Evolutionary conservation across 1,140 invertebrate species (phyloP), one percentile per base, ranked within the genome.

Genomic region (Philotrypesis tridentata): DNA sequence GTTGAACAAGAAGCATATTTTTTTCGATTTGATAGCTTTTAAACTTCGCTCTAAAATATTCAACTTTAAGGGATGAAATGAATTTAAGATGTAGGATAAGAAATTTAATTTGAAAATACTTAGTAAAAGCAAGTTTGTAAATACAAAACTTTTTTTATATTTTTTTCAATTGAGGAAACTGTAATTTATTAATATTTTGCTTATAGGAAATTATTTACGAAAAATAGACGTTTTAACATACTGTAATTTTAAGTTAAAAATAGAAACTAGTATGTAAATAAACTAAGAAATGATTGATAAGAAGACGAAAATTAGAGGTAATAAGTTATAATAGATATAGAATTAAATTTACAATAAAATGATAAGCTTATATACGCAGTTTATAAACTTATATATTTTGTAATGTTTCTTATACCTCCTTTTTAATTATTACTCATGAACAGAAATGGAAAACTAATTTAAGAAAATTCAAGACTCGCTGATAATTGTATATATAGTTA

Each of bases 311-410:
- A 73, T 55, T 77, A 82, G 74, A 77, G 55, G 27, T 82, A 78
- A 82, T 79, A 78, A 82, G 65, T 82, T 82, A 82, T 82, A 73
- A 82, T 82, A 82, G 80, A 78, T 78, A 73, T 72, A 72, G 76
- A 55, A 55, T 55, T 55, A 55, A 55, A 78, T 82, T 82, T 78
- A 78, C 80, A 82, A 82, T 82, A 82, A 82, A 82, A 82, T 70
- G 48, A 78, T 72, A 78, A 82, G 80, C 29, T 40, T 55, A 81
- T 12, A 71, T 37, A 82, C 43, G 33, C 55, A 77, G 55, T 82
- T 82, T 78, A 29, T 73, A 72, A 72, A 76, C 33, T 63, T 79
- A 43, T n/a, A 43, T 72, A 78, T 29, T 71, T 71, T 78, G 29
- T 65, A 31, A 75, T 74, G 21, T 68, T 75, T 81, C 29, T 60